These are phyloP conservation scores for Polietes domitor DNA, from an alignment of 2,888 invertebrate species.

Conservation along the genomic window DNA sequence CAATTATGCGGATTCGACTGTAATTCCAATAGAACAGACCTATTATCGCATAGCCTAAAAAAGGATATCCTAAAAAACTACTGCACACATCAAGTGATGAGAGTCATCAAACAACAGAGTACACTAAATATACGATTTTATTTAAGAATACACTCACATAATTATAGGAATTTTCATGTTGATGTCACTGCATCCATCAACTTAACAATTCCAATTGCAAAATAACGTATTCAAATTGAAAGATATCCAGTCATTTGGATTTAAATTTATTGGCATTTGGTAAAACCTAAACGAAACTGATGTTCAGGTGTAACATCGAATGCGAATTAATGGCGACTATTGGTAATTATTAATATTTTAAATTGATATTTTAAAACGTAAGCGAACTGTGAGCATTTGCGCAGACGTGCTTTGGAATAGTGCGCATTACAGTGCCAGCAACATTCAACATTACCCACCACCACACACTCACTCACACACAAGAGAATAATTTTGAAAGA, in stretches of 20 bases:
- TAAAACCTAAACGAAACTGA: neutral
- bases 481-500: constrained; percentile 54
- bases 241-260: neutral
- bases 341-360: constrained; percentile 29
- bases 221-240: neutral
- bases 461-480: neutral
- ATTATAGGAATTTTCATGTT: too few species aligned
- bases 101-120: too few species aligned
- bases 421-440: constrained; percentile 1
- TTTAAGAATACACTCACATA: too few species aligned
- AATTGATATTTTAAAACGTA: constrained; percentile 11
- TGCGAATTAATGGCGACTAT: neutral
- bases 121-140: too few species aligned
- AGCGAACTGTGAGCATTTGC: neutral
- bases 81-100: too few species aligned
- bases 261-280: neutral
- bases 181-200: too few species aligned
- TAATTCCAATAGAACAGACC: too few species aligned
- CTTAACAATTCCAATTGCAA: neutral
- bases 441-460: constrained; percentile 17
- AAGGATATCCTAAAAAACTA: too few species aligned
- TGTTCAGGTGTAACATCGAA: neutral
- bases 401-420: neutral
- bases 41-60: too few species aligned
- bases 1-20: too few species aligned